Base-by-base conservation (phyloP, 2,888 invertebrate species). In the Drosophila borealis region DNA sequence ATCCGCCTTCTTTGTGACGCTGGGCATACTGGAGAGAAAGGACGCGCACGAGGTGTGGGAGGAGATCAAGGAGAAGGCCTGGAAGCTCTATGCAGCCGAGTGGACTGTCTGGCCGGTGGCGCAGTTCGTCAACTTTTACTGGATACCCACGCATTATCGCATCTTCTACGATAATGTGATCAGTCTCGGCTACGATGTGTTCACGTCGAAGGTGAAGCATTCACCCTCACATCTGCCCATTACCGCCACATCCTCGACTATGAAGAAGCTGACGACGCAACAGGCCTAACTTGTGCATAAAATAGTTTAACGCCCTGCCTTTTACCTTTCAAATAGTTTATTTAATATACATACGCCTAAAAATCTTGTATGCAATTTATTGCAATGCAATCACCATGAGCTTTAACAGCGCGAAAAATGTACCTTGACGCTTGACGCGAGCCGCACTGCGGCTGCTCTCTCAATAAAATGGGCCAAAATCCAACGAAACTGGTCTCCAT, bases 21-120 rank as follows among this genome's bases (percentile, higher is more conserved):
- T 97, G 34, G 96, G 95, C 4, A 82, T 95, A 36, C 93, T 97
- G 77, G 97, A 98, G 92, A 93, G 94, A 10, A 93, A 94, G 68
- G 93, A 94, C 2, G 89, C 93, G 53, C 89, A 93, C 14, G 95
- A 95, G 79, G 94, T 97, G 59, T 93, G 94, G 73, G 91, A 93
- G 42, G 96, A 97, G 93, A 93, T 97, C 36, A 93, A 93, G 79
- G 93, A 94, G 33, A 98, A 98, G 92, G 96, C 96, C 19, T 94
- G 94, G 93, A 94, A 93, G 76, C 93, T 98, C 11, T 98, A 97
- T 90, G 93, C 94, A 51, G 97, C 97, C 1, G 98, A 98, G 91
- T 98, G 97, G 96, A 90, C 96, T 6, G 94, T 98, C 29, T 98
- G 98, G 98, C 98, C 98, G 0, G 96, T 97, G 6, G 98, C 97